Base-by-base conservation (phyloP, 2,888 invertebrate genomes). In the Xiphydria camelus region DNA sequence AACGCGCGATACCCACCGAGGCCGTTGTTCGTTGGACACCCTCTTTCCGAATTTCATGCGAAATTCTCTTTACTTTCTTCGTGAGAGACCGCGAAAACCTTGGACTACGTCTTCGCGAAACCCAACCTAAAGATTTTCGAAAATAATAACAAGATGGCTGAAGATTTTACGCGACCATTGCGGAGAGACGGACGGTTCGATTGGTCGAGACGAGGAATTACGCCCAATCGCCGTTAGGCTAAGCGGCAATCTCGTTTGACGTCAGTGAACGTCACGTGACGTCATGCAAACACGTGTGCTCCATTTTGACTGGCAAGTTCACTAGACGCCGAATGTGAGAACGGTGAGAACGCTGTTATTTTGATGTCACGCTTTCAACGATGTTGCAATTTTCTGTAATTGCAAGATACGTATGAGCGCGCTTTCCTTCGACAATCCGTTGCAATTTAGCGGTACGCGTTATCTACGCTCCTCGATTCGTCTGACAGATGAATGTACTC, bases 111-210 rank as follows among this genome's bases (percentile, higher is more conserved):
- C 56, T 50, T 54, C 52, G 41, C 51, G 49, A 57, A 66, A 62
- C 56, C 61, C 62, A 62, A 62, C 64, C 59, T 66, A 62, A 64
- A 63, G 68, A 70, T 72, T 73, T 75, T 73, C 73, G 71, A 74
- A 73, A 73, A 74, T 70, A 70, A 70, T 68, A 73, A 70, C 67
- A 72, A 73, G 66, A 74, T 73, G 74, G 74, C 70, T 56, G 68
- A 51, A 49, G 31, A 52, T 61, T 60, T 59, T 65, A 57, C 59
- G 57, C 60, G 59, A 60, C 61, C 61, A 64, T 62, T 66, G 68
- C 64, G 57, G 59, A 68, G 62, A 57, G 49, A 63, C 61, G 46
- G 40, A 19, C 10, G n/a, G 20, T 43, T 7, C 22, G 40, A 70
- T 70, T 70, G 70, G 70, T 22, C 18, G 17, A n/a, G 14, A 14